Conservation (phyloP, 2,888 invertebrate species). For the Beris morrisii region DNA sequence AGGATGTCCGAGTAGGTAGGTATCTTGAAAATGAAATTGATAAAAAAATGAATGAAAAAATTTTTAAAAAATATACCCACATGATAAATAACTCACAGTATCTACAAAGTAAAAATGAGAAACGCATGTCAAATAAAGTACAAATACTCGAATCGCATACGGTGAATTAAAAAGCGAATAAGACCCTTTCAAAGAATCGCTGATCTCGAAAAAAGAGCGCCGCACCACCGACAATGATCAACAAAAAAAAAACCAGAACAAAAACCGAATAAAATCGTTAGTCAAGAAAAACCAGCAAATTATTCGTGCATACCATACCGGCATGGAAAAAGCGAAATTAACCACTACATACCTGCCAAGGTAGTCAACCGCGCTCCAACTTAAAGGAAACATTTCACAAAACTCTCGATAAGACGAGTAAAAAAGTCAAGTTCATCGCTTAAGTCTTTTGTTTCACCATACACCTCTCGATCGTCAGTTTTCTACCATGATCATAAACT, state of each 20-base stretch:
- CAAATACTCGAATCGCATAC: background rate
- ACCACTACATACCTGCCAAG: slow-evolving; percentile 32
- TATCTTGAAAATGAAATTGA: too few species aligned
- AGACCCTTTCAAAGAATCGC: background rate
- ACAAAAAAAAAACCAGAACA: background rate
- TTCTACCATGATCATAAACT: too few species aligned
- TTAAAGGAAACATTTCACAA: slow-evolving; percentile 19
- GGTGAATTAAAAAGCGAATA: background rate
- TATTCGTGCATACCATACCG: slow-evolving; percentile 15
- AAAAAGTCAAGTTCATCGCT: slow-evolving; percentile 33
- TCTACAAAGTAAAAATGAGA: background rate
- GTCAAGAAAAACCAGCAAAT: slow-evolving; percentile 2
- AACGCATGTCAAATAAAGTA: background rate
- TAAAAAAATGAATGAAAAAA: too few species aligned
- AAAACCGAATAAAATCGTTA: background rate
- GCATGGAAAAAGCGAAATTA: slow-evolving; percentile 32
- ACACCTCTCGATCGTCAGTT: background rate
- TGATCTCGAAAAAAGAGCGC: background rate
- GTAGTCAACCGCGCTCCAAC: slow-evolving; percentile 27
- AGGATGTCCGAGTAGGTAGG: too few species aligned
- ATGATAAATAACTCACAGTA: too few species aligned
- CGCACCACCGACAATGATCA: too few species aligned
- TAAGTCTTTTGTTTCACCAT: slow-evolving; percentile 31
- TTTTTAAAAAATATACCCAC: too few species aligned
- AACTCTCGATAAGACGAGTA: slow-evolving; percentile 5